Percentiles rank a stretch among this genome's conserved stretches.
phyloP scores from a whole-genome alignment of 1,140 invertebrate genomes.

The Drosophila tristis region DNA sequence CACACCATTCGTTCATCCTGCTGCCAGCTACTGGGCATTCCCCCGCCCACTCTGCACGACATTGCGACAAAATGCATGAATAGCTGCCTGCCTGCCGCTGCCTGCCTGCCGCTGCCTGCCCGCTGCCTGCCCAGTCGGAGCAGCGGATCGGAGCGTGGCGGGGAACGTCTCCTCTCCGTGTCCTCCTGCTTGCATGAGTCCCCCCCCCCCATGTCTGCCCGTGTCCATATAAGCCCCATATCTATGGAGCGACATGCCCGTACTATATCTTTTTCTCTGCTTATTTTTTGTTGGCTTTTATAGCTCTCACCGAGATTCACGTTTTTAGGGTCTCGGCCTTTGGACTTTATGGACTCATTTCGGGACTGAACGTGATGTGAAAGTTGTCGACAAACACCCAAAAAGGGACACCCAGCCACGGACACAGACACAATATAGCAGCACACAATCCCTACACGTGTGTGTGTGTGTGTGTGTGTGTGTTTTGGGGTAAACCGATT shows the following conservation, averaged over 20 bases:
- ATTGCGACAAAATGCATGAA: constrained; percentile 69
- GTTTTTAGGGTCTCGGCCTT: constrained; percentile 63
- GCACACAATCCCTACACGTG: not conserved
- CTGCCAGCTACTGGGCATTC: too few relatives aligned
- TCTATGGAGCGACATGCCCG: constrained; percentile 30
- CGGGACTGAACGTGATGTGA: constrained; percentile 69
- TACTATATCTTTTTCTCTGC: constrained; percentile 48
- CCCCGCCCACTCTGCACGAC: not conserved
- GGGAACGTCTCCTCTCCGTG: too few relatives aligned
- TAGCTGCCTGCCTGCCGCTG: constrained; percentile 16
- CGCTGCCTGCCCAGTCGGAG: too few relatives aligned
- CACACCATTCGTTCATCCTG: too few relatives aligned
- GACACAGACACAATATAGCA: not conserved
- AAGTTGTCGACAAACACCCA: constrained; percentile 27
- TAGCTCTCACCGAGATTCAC: constrained; percentile 71
- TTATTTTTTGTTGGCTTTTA: constrained; percentile 40
- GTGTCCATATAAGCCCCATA: constrained; percentile 23
- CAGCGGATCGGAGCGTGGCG: too few relatives aligned
- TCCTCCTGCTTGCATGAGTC: not conserved
- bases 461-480: constrained; percentile 12
- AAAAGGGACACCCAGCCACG: too few relatives aligned
- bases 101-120: not conserved
- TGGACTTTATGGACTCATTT: constrained; percentile 73
- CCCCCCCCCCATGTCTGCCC: not conserved
- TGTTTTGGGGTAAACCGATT: constrained; percentile 60